Percentiles rank a stretch among this genome's conserved stretches.
phyloP scores from a whole-genome alignment of 2,113 vertebrate species.

The Leptodactylus fuscus region DNA sequence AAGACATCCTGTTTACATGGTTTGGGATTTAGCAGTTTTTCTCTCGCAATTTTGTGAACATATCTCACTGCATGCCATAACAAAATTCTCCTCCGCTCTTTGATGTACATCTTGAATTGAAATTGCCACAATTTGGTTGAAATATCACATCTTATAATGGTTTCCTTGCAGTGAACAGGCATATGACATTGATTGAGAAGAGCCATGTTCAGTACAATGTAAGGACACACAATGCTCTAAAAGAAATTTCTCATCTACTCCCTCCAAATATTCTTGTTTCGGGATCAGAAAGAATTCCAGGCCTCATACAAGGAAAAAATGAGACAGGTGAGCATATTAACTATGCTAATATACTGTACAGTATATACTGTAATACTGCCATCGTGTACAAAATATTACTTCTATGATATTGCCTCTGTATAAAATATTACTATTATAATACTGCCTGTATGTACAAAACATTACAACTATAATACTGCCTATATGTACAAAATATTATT shows the following conservation, averaged over 20 bases:
- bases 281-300: conserved; percentile 80
- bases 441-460: not conserved
- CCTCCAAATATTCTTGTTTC: conserved; percentile 87
- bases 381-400: not conserved
- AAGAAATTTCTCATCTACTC: conserved; percentile 77
- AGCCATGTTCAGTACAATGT: conserved; percentile 78
- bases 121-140: not conserved
- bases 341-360: no score
- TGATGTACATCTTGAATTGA: conserved; percentile 9
- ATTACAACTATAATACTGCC: no score
- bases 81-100: not conserved
- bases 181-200: conserved; percentile 78
- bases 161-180: conserved; percentile 76
- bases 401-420: not conserved
- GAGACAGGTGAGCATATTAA: conserved; percentile 70
- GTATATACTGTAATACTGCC: not conserved
- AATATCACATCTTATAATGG: conserved; percentile 18
- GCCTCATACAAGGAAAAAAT: conserved; percentile 70
- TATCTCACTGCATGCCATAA: not conserved
- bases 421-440: not conserved
- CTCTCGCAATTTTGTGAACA: not conserved
- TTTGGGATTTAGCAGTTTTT: not conserved
- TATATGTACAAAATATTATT: no score
- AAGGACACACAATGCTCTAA: conserved; percentile 76
- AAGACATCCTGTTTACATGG: not conserved